Evolutionary conservation across 2,888 invertebrate genomes (phyloP).

Genomic region (Chymomyza amoena): DNA sequence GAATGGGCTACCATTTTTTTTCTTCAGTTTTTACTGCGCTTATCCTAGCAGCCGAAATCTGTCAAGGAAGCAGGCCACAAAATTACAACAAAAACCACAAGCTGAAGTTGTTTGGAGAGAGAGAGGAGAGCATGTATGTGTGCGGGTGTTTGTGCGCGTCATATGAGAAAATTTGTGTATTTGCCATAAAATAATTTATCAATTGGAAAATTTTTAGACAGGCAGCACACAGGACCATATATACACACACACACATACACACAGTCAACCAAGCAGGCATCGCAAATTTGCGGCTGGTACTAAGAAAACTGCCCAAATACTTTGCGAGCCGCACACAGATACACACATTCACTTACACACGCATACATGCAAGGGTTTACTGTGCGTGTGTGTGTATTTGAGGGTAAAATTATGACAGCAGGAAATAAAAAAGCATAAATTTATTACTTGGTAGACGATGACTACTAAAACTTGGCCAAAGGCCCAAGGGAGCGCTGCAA

Average conservation of each 20-base stretch:
- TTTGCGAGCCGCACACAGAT: constrained; percentile 35
- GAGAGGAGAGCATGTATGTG: not conserved
- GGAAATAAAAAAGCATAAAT: constrained; percentile 74
- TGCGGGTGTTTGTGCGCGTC: constrained; percentile 37
- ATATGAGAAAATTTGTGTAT: constrained; percentile 69
- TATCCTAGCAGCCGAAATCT: constrained; percentile 32
- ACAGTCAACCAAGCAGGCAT: constrained; percentile 7
- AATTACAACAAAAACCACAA: constrained; percentile 32
- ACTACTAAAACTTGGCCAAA: constrained; percentile 72
- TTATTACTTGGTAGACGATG: constrained; percentile 71
- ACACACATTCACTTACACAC: constrained; percentile 2
- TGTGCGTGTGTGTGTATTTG: constrained; percentile 54
- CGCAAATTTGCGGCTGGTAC: constrained; percentile 26
- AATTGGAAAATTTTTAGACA: constrained; percentile 69
- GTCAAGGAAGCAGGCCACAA: constrained; percentile 39
- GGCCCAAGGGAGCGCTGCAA: constrained; percentile 53
- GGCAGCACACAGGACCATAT: not conserved
- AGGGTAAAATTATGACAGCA: constrained; percentile 74
- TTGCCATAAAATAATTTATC: constrained; percentile 73
- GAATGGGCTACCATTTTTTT: constrained; percentile 12
- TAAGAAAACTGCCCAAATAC: constrained; percentile 58
- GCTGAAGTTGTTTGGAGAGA: not conserved
- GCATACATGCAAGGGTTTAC: not conserved
- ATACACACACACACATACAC: not conserved
- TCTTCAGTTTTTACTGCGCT: not conserved